These are phyloP conservation scores for Cygnus atratus DNA, from an alignment of 2,113 vertebrate genomes.

Conservation along the genomic window DNA sequence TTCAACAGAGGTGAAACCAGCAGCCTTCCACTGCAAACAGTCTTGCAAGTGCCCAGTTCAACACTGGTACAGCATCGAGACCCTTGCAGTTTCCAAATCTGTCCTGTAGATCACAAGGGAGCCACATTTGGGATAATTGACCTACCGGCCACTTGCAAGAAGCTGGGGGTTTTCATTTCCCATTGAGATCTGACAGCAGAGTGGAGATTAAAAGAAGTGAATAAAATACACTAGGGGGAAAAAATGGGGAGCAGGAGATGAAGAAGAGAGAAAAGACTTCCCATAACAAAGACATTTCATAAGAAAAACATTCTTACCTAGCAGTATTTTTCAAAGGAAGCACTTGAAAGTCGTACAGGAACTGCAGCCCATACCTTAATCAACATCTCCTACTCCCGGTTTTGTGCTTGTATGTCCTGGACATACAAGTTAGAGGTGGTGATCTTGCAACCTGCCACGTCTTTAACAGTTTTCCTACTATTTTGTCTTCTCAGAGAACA, in stretches of 20 bases:
- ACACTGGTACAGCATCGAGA: neutral
- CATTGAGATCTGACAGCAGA: fast-evolving
- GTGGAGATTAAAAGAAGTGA: neutral
- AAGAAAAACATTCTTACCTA: neutral
- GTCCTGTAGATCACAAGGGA: neutral
- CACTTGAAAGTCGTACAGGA: fast-evolving
- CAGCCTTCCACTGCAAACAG: neutral
- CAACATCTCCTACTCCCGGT: neutral
- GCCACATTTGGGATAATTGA: fast-evolving
- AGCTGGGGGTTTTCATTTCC: neutral
- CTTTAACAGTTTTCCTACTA: neutral
- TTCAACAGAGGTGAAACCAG: neutral
- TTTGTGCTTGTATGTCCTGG: neutral
- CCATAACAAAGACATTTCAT: neutral
- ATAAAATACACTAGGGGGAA: neutral
- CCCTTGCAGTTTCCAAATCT: neutral
- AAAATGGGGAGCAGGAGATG: neutral
- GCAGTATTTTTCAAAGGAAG: neutral
- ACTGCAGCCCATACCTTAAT: fast-evolving
- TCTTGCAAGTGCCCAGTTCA: neutral
- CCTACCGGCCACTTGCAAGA: fast-evolving
- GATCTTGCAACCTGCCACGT: neutral
- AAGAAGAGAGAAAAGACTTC: neutral
- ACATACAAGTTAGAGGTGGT: neutral
- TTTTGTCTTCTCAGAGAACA: slow-evolving; percentile 6